Evolutionary conservation across 2,797 vertebrate genomes (phyloP).

Genomic region (Coranthus polyacanthus): DNA sequence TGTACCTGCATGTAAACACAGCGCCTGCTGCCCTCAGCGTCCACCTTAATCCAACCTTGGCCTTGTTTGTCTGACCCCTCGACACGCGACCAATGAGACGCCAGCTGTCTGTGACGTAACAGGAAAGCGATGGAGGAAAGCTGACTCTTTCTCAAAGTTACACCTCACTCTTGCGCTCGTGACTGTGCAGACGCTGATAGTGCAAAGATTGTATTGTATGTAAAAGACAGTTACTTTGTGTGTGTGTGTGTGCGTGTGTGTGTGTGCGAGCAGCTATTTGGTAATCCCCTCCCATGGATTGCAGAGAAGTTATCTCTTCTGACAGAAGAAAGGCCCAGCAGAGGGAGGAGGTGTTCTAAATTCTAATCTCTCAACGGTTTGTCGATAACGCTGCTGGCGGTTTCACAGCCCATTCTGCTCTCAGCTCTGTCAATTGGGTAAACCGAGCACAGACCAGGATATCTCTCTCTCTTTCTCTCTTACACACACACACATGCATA

Average conservation of each 20-base stretch:
- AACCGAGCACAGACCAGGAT: constrained; percentile 26
- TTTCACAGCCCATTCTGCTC: constrained; percentile 49
- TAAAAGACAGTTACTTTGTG: neutral
- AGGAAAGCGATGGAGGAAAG: neutral
- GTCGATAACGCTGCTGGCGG: constrained; percentile 59
- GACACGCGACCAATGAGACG: neutral
- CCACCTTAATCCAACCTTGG: neutral
- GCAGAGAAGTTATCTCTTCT: constrained; percentile 50
- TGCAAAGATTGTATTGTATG: neutral
- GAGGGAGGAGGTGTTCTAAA: constrained; percentile 58
- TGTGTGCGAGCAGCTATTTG: constrained; percentile 32
- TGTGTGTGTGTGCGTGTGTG: neutral
- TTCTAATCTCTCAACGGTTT: constrained; percentile 66
- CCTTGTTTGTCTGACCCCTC: neutral
- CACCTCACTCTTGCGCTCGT: neutral
- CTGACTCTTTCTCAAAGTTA: neutral
- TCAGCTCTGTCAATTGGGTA: constrained; percentile 31
- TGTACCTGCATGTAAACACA: neutral
- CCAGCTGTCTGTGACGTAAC: neutral
- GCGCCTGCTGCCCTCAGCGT: neutral
- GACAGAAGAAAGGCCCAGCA: constrained; percentile 53
- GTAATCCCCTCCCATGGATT: constrained; percentile 42
- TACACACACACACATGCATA: too few species aligned
- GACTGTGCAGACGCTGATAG: constrained; percentile 15
- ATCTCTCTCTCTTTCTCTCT: neutral